Percentiles rank a stretch among this genome's conserved stretches.
Evolutionary conservation across 2,888 invertebrate species (phyloP).

Genomic region (Chymomyza fuscimana): DNA sequence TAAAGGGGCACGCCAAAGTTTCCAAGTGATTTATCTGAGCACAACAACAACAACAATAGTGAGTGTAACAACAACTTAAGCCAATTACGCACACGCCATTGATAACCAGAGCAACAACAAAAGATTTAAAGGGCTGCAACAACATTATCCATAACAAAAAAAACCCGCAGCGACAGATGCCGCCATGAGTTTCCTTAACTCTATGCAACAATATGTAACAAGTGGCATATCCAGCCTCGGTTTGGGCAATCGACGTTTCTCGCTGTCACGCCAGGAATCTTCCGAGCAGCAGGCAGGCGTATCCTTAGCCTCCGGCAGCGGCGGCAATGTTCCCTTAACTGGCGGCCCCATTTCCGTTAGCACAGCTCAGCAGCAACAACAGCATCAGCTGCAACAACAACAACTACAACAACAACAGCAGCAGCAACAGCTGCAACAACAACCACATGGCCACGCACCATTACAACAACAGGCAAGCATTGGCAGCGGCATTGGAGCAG

Average conservation of each 20-base stretch:
- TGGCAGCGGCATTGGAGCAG: conserved; percentile 48
- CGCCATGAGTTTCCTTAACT: conserved; percentile 91
- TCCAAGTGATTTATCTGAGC: conserved; percentile 68
- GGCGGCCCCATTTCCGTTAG: conserved; percentile 4
- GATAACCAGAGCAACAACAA: neutral
- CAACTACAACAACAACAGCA: conserved; percentile 23
- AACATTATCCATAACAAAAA: conserved; percentile 17
- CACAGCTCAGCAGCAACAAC: conserved; percentile 35
- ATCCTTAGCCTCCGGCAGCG: conserved; percentile 32
- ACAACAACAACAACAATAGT: conserved; percentile 24
- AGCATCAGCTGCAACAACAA: conserved; percentile 30
- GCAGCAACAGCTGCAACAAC: conserved; percentile 43
- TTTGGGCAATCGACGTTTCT: conserved; percentile 87
- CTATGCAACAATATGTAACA: conserved; percentile 91
- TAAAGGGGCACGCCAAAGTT: conserved; percentile 37
- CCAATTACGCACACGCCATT: neutral
- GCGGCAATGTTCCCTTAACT: conserved; percentile 37
- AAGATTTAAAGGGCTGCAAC: conserved; percentile 9
- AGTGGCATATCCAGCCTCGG: conserved; percentile 91
- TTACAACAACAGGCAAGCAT: conserved; percentile 61
- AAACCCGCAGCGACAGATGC: conserved; percentile 50
- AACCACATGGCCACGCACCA: conserved; percentile 48
- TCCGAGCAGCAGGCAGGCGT: conserved; percentile 78
- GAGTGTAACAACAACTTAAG: neutral
- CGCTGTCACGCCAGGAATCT: conserved; percentile 85